Percentiles rank a stretch among this genome's conserved stretches.
Conservation (phyloP, 2,888 invertebrate genomes). For the Lepidonotus clava region DNA sequence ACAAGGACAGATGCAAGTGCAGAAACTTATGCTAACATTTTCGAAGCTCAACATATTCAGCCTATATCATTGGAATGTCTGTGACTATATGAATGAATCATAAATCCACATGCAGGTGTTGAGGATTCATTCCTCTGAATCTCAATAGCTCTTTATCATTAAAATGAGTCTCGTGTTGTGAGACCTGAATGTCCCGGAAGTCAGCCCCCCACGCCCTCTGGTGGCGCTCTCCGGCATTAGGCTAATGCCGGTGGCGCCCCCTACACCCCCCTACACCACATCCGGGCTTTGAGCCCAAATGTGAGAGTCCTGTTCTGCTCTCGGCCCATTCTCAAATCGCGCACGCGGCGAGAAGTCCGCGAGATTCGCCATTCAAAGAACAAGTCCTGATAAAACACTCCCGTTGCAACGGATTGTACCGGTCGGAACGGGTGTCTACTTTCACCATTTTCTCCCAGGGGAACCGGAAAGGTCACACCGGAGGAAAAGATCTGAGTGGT, state of each 20-base stretch:
- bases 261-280: not conserved
- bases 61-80: too few relatives aligned
- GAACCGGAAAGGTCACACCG: not conserved
- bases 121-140: too few relatives aligned
- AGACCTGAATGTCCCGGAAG: too few relatives aligned
- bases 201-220: not conserved
- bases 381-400: too few relatives aligned
- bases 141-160: too few relatives aligned
- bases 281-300: not conserved
- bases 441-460: not conserved
- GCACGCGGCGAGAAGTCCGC: not conserved
- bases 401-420: not conserved
- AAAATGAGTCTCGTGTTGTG: too few relatives aligned
- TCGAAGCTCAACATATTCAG: too few relatives aligned
- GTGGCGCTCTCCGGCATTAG: not conserved
- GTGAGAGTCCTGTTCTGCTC: not conserved
- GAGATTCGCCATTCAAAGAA: slow-evolving; percentile 12
- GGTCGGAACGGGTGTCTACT: not conserved
- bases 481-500: too few relatives aligned
- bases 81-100: too few relatives aligned
- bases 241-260: not conserved
- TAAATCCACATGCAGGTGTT: too few relatives aligned
- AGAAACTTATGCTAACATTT: too few relatives aligned
- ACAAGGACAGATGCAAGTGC: too few relatives aligned
- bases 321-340: slow-evolving; percentile 4